phyloP scores from a whole-genome alignment of 2,797 vertebrate species.

The Spinibarbus caldwelli region DNA sequence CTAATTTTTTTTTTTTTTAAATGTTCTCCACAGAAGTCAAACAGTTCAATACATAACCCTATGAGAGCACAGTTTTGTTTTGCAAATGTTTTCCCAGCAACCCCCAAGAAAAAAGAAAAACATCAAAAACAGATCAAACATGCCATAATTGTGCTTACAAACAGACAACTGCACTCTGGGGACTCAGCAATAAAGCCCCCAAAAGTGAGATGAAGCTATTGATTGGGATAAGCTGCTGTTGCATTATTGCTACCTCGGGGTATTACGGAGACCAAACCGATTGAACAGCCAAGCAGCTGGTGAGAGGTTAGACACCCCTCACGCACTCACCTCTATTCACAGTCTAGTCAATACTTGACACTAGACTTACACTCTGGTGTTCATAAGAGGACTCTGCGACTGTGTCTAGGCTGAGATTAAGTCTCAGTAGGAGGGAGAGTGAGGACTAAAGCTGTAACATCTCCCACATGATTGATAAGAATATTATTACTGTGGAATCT shows the following conservation, averaged over 20 bases:
- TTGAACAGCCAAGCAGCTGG: slow-evolving; percentile 60
- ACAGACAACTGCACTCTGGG: slow-evolving; percentile 62
- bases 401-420: slow-evolving; percentile 51
- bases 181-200: slow-evolving; percentile 56
- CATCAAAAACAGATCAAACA: slow-evolving; percentile 43
- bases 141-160: slow-evolving; percentile 60
- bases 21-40: slow-evolving; percentile 1
- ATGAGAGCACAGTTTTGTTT: background rate
- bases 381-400: slow-evolving; percentile 45
- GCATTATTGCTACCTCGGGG: slow-evolving; percentile 58
- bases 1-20: background rate
- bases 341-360: slow-evolving; percentile 59
- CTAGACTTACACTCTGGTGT: slow-evolving; percentile 51
- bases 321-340: slow-evolving; percentile 54
- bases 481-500: slow-evolving; percentile 35
- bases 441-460: slow-evolving; percentile 49
- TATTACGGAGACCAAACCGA: slow-evolving; percentile 53
- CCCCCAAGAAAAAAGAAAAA: background rate
- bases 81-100: slow-evolving; percentile 27
- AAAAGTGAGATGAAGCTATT: slow-evolving; percentile 61
- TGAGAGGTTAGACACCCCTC: slow-evolving; percentile 59
- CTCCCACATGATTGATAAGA: slow-evolving; percentile 56
- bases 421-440: slow-evolving; percentile 53
- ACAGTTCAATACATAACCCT: slow-evolving; percentile 14
- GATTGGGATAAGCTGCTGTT: slow-evolving; percentile 60